Evolutionary conservation across 2,797 vertebrate genomes (phyloP).

Genomic region (Natrix natrix): DNA sequence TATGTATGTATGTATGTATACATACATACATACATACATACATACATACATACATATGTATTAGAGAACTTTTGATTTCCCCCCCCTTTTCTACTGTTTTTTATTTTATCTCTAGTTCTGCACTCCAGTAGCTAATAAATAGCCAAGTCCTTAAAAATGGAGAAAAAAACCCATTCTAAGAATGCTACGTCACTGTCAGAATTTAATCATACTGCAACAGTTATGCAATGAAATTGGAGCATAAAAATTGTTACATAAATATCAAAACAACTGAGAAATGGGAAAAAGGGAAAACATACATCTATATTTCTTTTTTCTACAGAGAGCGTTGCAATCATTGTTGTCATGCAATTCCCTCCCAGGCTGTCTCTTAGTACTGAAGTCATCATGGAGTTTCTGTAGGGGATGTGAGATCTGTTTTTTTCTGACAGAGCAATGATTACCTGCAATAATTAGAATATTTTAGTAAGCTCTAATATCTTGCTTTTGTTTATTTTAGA

Average conservation of each 20-base stretch:
- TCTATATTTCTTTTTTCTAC: conserved; percentile 87
- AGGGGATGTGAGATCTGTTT: conserved; percentile 90
- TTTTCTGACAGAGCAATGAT: conserved; percentile 94
- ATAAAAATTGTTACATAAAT: conserved; percentile 5
- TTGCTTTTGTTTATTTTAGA: neutral
- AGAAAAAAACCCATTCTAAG: neutral
- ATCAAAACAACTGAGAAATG: neutral
- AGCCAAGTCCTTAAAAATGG: neutral
- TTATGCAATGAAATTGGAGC: neutral
- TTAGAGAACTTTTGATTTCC: neutral
- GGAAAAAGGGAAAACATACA: conserved; percentile 67
- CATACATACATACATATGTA: neutral
- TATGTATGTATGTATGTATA: too few relatives aligned
- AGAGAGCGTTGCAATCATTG: conserved; percentile 92
- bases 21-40: too few relatives aligned
- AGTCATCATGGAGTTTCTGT: conserved; percentile 97
- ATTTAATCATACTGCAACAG: neutral
- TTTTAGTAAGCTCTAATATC: neutral
- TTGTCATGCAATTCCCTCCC: conserved; percentile 97
- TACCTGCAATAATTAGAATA: conserved; percentile 75
- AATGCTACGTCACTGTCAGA: neutral
- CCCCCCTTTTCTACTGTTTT: neutral
- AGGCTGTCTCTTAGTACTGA: conserved; percentile 95
- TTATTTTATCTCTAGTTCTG: neutral
- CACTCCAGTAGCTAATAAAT: neutral